Conservation (phyloP, 1,140 invertebrate species). For the Solenopsis invicta region DNA sequence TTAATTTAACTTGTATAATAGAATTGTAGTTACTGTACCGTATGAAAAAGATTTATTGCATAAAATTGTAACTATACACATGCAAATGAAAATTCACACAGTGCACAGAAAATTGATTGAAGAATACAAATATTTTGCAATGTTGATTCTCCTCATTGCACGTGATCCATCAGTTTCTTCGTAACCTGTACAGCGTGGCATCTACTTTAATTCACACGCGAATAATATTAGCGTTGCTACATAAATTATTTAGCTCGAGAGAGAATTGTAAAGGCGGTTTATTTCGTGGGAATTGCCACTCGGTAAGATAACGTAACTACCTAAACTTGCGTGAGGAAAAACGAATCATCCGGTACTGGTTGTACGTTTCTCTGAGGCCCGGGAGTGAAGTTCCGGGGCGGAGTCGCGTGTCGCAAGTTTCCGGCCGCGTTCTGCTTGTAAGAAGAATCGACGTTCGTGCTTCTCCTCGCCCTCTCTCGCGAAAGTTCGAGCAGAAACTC, state of each 20-base stretch:
- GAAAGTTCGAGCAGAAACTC: conserved; percentile 65
- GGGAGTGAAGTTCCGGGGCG: conserved; percentile 41
- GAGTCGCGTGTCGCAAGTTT: conserved; percentile 59
- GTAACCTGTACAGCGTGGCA: neutral
- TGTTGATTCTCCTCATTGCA: neutral
- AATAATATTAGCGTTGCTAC: neutral
- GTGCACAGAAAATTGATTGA: neutral
- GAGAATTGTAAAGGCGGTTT: conserved; percentile 29
- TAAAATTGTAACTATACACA: neutral
- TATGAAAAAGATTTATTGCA: neutral
- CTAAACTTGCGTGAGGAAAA: conserved; percentile 22
- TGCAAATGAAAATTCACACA: neutral
- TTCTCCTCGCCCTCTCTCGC: conserved; percentile 53
- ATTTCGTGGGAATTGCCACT: neutral
- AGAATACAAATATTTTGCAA: neutral
- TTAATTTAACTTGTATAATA: neutral
- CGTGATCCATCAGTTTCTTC: neutral
- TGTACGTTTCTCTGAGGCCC: conserved; percentile 16
- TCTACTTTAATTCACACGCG: neutral
- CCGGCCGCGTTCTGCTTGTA: conserved; percentile 27
- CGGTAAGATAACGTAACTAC: neutral
- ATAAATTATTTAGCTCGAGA: neutral
- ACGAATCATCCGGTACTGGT: neutral
- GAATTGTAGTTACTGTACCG: neutral
- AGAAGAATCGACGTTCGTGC: conserved; percentile 45